Evolutionary conservation across 2,797 vertebrate genomes (phyloP), one percentile per base, ranked within the genome.

Genomic region (Liparis tanakae): DNA sequence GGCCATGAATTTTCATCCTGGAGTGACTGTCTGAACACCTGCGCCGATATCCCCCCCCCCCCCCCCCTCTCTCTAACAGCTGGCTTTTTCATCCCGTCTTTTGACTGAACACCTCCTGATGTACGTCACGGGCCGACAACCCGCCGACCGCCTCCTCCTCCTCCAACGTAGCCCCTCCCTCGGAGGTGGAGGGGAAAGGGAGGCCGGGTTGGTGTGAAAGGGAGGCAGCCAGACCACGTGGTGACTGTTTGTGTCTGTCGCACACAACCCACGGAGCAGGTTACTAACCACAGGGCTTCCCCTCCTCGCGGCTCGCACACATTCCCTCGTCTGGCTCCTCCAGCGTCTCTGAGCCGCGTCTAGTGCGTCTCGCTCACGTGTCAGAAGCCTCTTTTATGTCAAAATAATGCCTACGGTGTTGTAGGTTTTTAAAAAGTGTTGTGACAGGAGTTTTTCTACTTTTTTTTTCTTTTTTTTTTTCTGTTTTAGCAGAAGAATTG

Each of bases 151-250:
- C n/a, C n/a, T n/a, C n/a, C n/a, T n/a, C n/a, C n/a, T 66, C n/a
- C 33, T 37, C 57, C 39, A 18, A 37, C 51, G 14, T 30, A 51
- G 46, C 62, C 55, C 9, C 1, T 39, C 65, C 57, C 63, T 46
- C 0, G 1, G 68, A 9, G 81, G 65, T 0, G 15, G 43, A n/a
- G 67, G 34, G 37, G 13, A 67, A 72, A 64, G 72, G 68, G 81
- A 83, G 88, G 84, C 18, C 51, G 75, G 86, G 85, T 90, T 88
- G 81, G 61, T 60, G 72, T 46, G 73, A 85, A 88, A 89, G 87
- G 86, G 91, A 91, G 84, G 88, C 81, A 90, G 80, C 76, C 90
- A 93, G 87, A 90, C 78, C 93, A 92, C 72, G 92, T 93, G 82
- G 92, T 95, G 93, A 94, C 87, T 74, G 37, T 73, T 39, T 39